phyloP scores from a whole-genome alignment of 2,888 invertebrate species.

The Spatulosminthurus flaviceps region DNA sequence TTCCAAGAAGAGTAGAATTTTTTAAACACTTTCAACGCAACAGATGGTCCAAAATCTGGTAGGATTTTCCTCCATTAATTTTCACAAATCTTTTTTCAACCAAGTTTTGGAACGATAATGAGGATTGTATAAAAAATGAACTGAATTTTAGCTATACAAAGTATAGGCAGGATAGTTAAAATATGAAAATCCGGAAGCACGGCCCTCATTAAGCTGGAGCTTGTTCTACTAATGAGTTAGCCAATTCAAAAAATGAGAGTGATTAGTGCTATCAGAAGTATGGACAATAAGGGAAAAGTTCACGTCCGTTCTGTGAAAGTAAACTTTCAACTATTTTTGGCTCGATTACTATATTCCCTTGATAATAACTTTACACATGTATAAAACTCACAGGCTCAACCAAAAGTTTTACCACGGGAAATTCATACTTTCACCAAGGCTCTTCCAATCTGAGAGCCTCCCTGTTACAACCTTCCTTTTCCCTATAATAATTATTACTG shows the following conservation, averaged over 20 bases:
- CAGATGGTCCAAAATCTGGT: too few species aligned
- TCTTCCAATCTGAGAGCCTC: too few species aligned
- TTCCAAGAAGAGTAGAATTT: too few species aligned
- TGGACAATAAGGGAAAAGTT: not conserved
- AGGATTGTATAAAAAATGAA: too few species aligned
- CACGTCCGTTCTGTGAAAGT: not conserved
- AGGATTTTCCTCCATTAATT: too few species aligned
- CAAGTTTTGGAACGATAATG: too few species aligned
- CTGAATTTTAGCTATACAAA: too few species aligned
- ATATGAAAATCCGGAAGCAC: not conserved
- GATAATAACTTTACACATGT: not conserved
- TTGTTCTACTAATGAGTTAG: not conserved
- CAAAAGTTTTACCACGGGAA: not conserved
- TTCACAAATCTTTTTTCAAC: too few species aligned
- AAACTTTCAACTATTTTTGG: slow-evolving; percentile 2
- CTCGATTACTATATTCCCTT: not conserved
- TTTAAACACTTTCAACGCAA: too few species aligned
- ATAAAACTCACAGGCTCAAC: not conserved
- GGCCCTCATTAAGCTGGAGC: not conserved
- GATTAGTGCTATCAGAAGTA: not conserved
- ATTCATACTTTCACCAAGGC: too few species aligned
- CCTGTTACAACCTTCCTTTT: too few species aligned
- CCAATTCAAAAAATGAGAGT: slow-evolving; percentile 1
- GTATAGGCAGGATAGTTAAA: not conserved
- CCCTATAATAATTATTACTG: not conserved